A percentile compares a stretch with the other conserved stretches of the same genome.
phyloP scores from a whole-genome alignment of 2,888 invertebrate species.

The Polylopha cassiicola region DNA sequence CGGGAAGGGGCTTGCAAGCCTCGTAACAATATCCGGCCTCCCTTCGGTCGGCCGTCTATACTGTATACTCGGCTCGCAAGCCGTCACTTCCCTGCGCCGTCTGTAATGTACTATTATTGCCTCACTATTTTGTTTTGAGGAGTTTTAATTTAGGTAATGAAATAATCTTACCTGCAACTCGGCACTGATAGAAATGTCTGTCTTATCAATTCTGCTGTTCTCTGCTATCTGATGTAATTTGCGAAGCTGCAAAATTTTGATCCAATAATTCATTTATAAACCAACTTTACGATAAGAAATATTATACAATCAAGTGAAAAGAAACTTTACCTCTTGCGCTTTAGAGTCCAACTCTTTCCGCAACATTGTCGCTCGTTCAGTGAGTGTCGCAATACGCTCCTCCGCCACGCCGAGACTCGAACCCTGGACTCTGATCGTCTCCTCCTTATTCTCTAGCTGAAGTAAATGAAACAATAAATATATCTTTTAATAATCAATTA shows the following conservation, averaged over 20 bases:
- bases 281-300: too few relatives aligned
- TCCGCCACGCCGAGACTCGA: conserved; percentile 58
- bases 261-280: too few relatives aligned
- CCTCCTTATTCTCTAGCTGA: conserved; percentile 61
- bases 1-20: too few relatives aligned
- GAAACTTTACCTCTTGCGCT: conserved; percentile 43
- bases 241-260: conserved; percentile 33
- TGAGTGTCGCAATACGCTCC: conserved; percentile 47
- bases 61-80: too few relatives aligned
- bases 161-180: conserved; percentile 37
- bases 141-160: too few relatives aligned
- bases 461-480: not conserved
- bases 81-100: too few relatives aligned
- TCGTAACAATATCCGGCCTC: too few relatives aligned
- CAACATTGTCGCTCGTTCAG: conserved; percentile 34
- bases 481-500: too few relatives aligned
- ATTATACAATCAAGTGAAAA: too few relatives aligned
- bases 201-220: conserved; percentile 32
- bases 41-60: too few relatives aligned
- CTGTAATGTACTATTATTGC: too few relatives aligned
- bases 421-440: conserved; percentile 58
- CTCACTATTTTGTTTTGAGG: too few relatives aligned
- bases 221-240: conserved; percentile 29
- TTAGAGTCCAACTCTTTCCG: conserved; percentile 36
- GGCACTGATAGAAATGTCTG: conserved; percentile 35